Base-by-base conservation (phyloP, 1,140 invertebrate species). In the Homarus americanus region DNA sequence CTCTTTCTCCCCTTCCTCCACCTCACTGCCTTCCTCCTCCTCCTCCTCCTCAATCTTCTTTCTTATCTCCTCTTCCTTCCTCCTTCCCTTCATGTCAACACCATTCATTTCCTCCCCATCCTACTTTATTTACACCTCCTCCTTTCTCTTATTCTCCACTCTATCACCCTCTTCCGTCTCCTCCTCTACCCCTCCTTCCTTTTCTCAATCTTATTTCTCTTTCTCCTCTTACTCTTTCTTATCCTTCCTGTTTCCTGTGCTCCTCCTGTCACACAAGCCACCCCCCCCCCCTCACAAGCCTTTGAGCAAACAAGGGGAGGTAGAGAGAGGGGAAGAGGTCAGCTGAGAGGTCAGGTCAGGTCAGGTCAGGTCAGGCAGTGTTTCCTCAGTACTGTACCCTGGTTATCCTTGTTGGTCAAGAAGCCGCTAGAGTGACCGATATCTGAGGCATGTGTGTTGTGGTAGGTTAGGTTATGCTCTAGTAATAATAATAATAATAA, bases 321-420 rank as follows among this genome's bases (percentile, higher is more conserved):
- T 10, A 75, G 17, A 3, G 15, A 32, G 72, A 63, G 44, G 69
- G 34, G 38, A 72, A 32, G 44, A 40, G 17, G 44, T 49, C 36
- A 24, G 49, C 32, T 82, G 79, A 63, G 49, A 82, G 79, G 79
- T 82, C 79, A 82, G 78, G 78, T 80, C 78, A 80, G 44, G 44
- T n/a, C n/a, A n/a, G 44, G 44, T 49, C 44, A 49, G 44, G 44
- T 69, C 63, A 69, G n/a, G 3, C 20, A 63, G 12, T 0, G 58
- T 63, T 20, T 63, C 58, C 15, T 69, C n/a, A n/a, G n/a, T n/a
- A n/a, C n/a, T n/a, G n/a, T n/a, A n/a, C n/a, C 53, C 24, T 4
- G 53, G 53, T 58, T 24, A 58, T 24, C 63, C n/a, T 32, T 63
- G 5, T 63, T 9, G 63, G 63, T 69, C 63, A 69, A 32, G n/a